A percentile compares a stretch with the other conserved stretches of the same genome.
Evolutionary conservation across 1,140 invertebrate genomes (phyloP).

Genomic region (Apolygus lucorum): DNA sequence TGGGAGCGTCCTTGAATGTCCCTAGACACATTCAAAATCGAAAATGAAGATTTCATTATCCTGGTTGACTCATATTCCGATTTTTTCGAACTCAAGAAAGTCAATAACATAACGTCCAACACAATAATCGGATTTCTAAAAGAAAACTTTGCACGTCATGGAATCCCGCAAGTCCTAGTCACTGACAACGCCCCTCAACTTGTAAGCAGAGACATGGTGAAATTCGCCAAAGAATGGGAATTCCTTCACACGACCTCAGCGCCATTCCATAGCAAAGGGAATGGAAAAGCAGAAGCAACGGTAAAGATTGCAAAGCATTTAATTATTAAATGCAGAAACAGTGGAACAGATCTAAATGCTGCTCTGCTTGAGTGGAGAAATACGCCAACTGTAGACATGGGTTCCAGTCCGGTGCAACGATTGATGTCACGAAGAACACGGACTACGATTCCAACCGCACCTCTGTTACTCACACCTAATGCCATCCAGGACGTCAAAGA

Average conservation of each 20-base stretch:
- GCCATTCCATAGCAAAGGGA: conserved; percentile 40
- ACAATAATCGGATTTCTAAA: too few relatives aligned
- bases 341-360: neutral
- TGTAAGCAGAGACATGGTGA: conserved; percentile 38
- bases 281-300: conserved; percentile 39
- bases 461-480: neutral
- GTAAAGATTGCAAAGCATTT: conserved; percentile 18
- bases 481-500: neutral
- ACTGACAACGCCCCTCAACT: conserved; percentile 41
- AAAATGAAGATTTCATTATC: too few relatives aligned
- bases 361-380: neutral
- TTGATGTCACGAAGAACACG: neutral
- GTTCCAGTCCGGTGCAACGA: neutral
- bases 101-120: conserved; percentile 5
- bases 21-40: too few relatives aligned
- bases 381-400: neutral
- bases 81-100: neutral
- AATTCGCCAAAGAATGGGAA: conserved; percentile 39
- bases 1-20: too few relatives aligned
- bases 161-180: conserved; percentile 39
- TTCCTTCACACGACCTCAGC: conserved; percentile 38
- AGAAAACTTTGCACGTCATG: conserved; percentile 38
- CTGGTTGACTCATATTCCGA: neutral
- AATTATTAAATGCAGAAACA: neutral
- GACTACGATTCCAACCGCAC: neutral